These are phyloP conservation scores for Menura novaehollandiae DNA, from an alignment of 2,113 vertebrate species.

Conservation along the genomic window DNA sequence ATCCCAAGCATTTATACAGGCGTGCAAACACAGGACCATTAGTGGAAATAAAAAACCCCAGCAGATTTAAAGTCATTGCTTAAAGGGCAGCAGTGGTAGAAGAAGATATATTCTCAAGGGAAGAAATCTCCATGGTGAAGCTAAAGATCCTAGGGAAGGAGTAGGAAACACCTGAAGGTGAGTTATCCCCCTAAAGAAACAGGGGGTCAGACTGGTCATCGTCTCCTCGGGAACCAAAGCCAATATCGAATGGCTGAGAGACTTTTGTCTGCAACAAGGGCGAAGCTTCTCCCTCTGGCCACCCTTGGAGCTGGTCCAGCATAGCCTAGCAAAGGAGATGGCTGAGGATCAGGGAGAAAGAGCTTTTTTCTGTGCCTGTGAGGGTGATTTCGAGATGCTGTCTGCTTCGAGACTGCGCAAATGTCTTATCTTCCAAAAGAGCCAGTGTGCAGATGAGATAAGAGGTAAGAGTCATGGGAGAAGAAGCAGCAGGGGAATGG, in stretches of 20 bases:
- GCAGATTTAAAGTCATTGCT: background rate
- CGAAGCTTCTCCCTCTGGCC: background rate
- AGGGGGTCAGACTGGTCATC: accelerated
- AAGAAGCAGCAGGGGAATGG: background rate
- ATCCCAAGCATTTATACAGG: background rate
- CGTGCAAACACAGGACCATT: background rate
- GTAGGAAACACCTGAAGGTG: background rate
- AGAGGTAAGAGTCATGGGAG: accelerated
- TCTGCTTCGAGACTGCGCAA: background rate
- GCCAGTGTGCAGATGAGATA: accelerated
- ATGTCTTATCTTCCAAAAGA: background rate
- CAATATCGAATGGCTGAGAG: background rate
- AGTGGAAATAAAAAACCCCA: background rate
- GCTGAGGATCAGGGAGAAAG: background rate
- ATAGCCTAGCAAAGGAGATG: background rate
- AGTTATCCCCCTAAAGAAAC: accelerated
- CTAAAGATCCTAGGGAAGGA: background rate
- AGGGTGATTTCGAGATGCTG: accelerated
- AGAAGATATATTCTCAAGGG: background rate
- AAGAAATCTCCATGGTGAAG: accelerated
- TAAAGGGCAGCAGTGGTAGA: background rate
- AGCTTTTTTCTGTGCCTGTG: accelerated
- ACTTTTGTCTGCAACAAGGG: background rate
- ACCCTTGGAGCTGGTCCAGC: background rate
- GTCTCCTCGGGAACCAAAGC: background rate